Conservation (phyloP, 2,888 invertebrate genomes). For the Tenthredo notha region DNA sequence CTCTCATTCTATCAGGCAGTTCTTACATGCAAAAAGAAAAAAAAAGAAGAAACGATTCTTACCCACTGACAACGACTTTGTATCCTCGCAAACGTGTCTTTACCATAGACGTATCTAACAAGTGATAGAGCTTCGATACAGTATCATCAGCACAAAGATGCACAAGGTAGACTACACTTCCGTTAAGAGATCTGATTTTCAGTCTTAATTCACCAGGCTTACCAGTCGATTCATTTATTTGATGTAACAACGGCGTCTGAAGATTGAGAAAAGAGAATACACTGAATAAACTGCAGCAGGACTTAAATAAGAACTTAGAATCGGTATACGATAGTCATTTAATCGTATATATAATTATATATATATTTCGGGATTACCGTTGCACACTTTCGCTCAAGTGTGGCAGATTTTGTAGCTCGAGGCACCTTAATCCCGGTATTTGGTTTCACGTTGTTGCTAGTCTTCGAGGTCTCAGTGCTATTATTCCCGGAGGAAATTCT, state of each 20-base stretch:
- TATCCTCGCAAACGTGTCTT: slow-evolving; percentile 65
- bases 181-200: slow-evolving; percentile 71
- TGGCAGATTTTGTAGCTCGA: slow-evolving; percentile 62
- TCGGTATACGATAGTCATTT: not conserved
- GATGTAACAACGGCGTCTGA: slow-evolving; percentile 69
- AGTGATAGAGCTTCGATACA: slow-evolving; percentile 69
- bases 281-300: not conserved
- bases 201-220: slow-evolving; percentile 66
- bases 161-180: slow-evolving; percentile 70
- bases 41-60: slow-evolving; percentile 47
- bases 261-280: slow-evolving; percentile 39
- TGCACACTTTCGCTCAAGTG: slow-evolving; percentile 58
- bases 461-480: slow-evolving; percentile 54
- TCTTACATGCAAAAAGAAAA: not conserved
- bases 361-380: slow-evolving; percentile 57
- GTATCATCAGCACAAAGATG: slow-evolving; percentile 70
- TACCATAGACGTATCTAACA: slow-evolving; percentile 68
- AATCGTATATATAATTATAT: not conserved
- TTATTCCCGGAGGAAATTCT: slow-evolving; percentile 58
- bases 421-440: slow-evolving; percentile 54
- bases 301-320: not conserved
- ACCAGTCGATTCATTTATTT: slow-evolving; percentile 70
- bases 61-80: slow-evolving; percentile 73
- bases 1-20: not conserved
- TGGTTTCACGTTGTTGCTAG: slow-evolving; percentile 52